A percentile compares a stretch with the other conserved stretches of the same genome.
phyloP scores from a whole-genome alignment of 2,797 vertebrate genomes.

The Helicolenus hilgendorfi region DNA sequence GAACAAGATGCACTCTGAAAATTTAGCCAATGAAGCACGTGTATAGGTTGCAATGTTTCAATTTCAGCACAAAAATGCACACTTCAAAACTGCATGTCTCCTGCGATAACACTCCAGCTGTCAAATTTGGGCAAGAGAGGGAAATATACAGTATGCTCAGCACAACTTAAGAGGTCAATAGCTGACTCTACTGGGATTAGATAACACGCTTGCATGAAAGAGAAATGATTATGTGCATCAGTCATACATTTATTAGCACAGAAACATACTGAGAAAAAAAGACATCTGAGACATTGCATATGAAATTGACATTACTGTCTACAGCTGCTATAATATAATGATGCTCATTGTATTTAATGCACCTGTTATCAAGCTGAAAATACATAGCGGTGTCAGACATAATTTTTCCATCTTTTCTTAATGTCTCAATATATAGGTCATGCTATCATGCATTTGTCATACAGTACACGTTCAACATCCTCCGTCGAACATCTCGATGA shows the following conservation, averaged over 20 bases:
- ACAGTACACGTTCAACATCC: neutral
- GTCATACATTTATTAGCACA: neutral
- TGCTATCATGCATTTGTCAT: conserved; percentile 13
- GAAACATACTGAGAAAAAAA: neutral
- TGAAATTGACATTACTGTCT: neutral
- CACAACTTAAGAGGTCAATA: neutral
- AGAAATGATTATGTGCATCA: neutral
- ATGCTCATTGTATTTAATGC: neutral
- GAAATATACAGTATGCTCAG: neutral
- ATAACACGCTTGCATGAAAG: neutral
- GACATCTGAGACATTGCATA: neutral
- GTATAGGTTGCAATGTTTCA: neutral
- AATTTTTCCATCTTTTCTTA: neutral
- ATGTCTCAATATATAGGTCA: conserved; percentile 23
- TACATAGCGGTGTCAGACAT: neutral
- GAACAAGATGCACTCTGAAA: neutral
- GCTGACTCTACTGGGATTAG: neutral
- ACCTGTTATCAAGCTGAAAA: neutral
- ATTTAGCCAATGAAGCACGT: neutral
- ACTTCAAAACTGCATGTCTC: neutral
- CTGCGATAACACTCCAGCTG: neutral
- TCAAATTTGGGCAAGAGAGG: neutral
- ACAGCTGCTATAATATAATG: neutral
- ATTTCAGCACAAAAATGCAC: neutral
- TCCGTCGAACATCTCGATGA: neutral